Base-by-base conservation (phyloP, 2,888 invertebrate species). In the Folsomia manolachei region DNA sequence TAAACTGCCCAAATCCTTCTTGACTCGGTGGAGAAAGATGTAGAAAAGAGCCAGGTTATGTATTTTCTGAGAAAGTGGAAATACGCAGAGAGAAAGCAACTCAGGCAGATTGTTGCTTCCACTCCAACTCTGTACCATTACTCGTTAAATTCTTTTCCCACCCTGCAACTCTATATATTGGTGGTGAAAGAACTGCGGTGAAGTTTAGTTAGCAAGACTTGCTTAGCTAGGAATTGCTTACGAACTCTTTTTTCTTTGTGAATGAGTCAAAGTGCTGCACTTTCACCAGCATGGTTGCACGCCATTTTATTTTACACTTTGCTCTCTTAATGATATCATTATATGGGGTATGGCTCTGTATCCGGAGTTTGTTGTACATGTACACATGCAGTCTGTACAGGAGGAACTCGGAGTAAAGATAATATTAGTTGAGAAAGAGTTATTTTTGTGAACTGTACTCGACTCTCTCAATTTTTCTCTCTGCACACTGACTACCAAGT, bases 101-200 rank as follows among this genome's bases (percentile, higher is more conserved):
- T 24, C 18, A 39, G 23, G n/a, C 27, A 64, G 64, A 64, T 64
- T 64, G 64, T 64, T 64, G 64, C 64, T 27, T 64, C 64, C 9
- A 39, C 39, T 14, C 4, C 39, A 4, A 4, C 4, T 14, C 39
- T 9, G 7, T 14, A 39, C 39, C 39, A 39, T 14, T 39, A 39
- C 39, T n/a, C 39, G 14, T 14, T 4, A 39, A 39, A 4, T 39
- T 9, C 39, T 39, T 9, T 39, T 9, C 39, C 39, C 39, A 14
- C 14, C 39, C 39, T 14, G 39, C n/a, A n/a, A n/a, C n/a, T n/a
- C n/a, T n/a, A n/a, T n/a, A n/a, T n/a, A n/a, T 39, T 39, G 39
- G 4, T 14, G 14, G 14, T 39, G 14, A 39, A 39, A 39, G 14
- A 39, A 4, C 7, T 39, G 39, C 39, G 39, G 39, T 39, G 39